Evolutionary conservation across 1,140 invertebrate species (phyloP).

Genomic region (Subanguina moxae): DNA sequence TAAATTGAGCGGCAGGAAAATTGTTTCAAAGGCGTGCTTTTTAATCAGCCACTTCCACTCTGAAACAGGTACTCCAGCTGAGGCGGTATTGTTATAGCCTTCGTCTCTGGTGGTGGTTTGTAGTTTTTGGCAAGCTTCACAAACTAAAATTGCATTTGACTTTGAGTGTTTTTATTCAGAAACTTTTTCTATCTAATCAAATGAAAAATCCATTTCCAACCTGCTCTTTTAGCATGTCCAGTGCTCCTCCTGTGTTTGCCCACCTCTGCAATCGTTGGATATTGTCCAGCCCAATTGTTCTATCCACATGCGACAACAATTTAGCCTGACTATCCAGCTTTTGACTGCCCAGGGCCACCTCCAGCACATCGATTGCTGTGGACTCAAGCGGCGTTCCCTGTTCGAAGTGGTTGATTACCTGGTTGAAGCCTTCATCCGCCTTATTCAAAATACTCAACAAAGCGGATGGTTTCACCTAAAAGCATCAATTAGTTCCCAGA

Average conservation of each 20-base stretch:
- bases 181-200: background rate
- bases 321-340: constrained; percentile 59
- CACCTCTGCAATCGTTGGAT: constrained; percentile 55
- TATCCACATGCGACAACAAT: constrained; percentile 54
- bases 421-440: constrained; percentile 58
- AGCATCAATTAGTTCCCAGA: constrained; percentile 2
- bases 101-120: constrained; percentile 48
- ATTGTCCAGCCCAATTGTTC: constrained; percentile 57
- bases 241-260: constrained; percentile 58
- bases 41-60: constrained; percentile 9
- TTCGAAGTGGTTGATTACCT: constrained; percentile 58
- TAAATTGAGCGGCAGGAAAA: too few species aligned
- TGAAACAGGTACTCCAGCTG: constrained; percentile 58
- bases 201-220: constrained; percentile 20
- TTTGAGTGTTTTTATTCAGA: background rate
- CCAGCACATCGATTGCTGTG: constrained; percentile 54
- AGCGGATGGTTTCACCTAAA: constrained; percentile 53
- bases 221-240: constrained; percentile 58
- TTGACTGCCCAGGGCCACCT: constrained; percentile 55
- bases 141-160: constrained; percentile 54
- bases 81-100: constrained; percentile 53
- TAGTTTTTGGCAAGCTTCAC: constrained; percentile 57
- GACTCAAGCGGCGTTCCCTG: constrained; percentile 54
- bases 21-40: background rate
- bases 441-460: constrained; percentile 52